Conservation (phyloP, 2,113 vertebrate genomes). For the Setophaga coronata region DNA sequence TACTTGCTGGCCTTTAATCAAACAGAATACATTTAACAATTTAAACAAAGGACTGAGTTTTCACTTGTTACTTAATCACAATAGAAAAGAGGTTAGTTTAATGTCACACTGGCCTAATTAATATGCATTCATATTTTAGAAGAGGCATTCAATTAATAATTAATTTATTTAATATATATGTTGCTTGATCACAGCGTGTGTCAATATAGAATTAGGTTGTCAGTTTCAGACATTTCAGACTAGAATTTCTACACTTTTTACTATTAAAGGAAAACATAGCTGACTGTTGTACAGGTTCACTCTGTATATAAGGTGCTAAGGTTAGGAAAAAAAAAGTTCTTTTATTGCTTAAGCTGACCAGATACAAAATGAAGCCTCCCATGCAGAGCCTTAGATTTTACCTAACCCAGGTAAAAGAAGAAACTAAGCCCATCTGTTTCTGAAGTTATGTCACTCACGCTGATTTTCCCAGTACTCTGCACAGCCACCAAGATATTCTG, state of each 20-base stretch:
- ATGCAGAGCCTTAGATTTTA: neutral
- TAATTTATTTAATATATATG: neutral
- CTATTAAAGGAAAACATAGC: neutral
- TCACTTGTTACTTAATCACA: neutral
- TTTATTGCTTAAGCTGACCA: neutral
- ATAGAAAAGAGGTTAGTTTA: neutral
- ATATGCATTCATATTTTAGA: neutral
- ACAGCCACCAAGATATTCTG: slow-evolving; percentile 46
- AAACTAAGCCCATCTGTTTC: slow-evolving; percentile 14
- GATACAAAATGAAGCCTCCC: neutral
- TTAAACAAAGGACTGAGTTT: neutral
- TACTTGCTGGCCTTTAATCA: neutral
- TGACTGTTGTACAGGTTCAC: neutral
- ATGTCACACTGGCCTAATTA: neutral
- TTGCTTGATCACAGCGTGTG: neutral
- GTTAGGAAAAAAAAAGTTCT: neutral
- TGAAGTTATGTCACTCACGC: slow-evolving; percentile 8
- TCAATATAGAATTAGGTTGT: neutral
- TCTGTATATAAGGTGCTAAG: fast-evolving
- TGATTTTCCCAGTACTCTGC: slow-evolving; percentile 32
- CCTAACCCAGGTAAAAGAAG: neutral
- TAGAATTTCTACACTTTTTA: neutral
- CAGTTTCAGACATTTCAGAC: neutral
- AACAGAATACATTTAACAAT: neutral
- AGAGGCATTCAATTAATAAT: neutral